Percentiles rank a stretch among this genome's conserved stretches.
These are phyloP conservation scores for Brachyopa scutellaris DNA, from an alignment of 2,888 invertebrate species.

Conservation along the genomic window DNA sequence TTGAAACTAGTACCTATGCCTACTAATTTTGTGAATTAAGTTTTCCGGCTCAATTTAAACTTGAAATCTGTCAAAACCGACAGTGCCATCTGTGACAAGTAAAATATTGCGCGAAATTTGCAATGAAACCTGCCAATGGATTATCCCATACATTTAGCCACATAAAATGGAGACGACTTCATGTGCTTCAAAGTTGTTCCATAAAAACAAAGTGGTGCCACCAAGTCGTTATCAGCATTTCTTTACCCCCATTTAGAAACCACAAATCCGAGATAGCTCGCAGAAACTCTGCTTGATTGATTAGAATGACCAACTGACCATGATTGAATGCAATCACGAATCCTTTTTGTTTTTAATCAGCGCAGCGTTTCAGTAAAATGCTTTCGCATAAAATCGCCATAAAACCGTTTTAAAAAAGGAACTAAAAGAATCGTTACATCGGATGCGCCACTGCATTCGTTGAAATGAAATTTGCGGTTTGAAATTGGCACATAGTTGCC, in stretches of 20 bases:
- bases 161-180: too few species aligned
- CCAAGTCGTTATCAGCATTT: not conserved
- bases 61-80: too few species aligned
- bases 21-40: too few species aligned
- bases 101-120: too few species aligned
- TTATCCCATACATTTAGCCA: too few species aligned
- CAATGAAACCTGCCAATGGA: too few species aligned
- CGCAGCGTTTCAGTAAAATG: conserved; percentile 9
- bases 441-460: conserved; percentile 27
- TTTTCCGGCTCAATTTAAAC: too few species aligned
- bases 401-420: not conserved
- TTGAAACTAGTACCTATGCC: too few species aligned
- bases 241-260: not conserved
- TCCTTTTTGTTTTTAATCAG: conserved; percentile 7
- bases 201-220: not conserved
- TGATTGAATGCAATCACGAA: conserved; percentile 29
- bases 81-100: too few species aligned
- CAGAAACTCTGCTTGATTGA: too few species aligned
- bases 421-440: conserved; percentile 29
- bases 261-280: too few species aligned
- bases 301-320: conserved; percentile 41
- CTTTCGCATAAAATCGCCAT: conserved; percentile 14
- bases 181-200: too few species aligned
- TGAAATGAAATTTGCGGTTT: conserved; percentile 56
- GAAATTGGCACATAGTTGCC: conserved; percentile 63